phyloP scores from a whole-genome alignment of 2,888 invertebrate species.

The Pachymerium ferrugineum region DNA sequence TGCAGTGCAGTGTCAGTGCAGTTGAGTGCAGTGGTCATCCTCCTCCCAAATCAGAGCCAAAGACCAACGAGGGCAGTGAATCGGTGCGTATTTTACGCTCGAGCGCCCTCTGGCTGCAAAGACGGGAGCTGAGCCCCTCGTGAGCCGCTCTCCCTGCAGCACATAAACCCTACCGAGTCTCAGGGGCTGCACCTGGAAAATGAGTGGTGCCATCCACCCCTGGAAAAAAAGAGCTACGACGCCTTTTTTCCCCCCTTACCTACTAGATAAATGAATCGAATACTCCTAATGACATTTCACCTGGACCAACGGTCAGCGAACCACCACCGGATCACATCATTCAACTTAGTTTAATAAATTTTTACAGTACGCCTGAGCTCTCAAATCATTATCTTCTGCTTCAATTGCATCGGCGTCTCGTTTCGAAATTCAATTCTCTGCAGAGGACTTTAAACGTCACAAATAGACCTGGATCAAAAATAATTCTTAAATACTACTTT shows the following conservation, averaged over 20 bases:
- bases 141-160: background rate
- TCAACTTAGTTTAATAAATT: conserved; percentile 16
- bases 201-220: too few relatives aligned
- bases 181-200: background rate
- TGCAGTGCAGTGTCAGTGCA: conserved; percentile 24
- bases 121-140: background rate
- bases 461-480: too few relatives aligned
- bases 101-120: conserved; percentile 22
- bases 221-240: background rate
- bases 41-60: conserved; percentile 19
- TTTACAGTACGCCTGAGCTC: background rate
- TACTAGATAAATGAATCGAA: background rate
- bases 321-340: background rate
- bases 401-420: background rate
- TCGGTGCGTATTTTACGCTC: conserved; percentile 24
- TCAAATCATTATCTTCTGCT: conserved; percentile 21
- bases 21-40: conserved; percentile 25
- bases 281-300: background rate
- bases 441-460: background rate
- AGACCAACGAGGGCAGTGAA: conserved; percentile 14
- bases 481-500: too few relatives aligned
- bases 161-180: background rate
- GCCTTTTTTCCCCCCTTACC: background rate
- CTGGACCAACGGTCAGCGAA: conserved; percentile 1
- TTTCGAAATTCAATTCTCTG: conserved; percentile 10